Evolutionary conservation across 1,140 invertebrate genomes (phyloP), one percentile per base, ranked within the genome.

Genomic region (Agrypnia vestita): DNA sequence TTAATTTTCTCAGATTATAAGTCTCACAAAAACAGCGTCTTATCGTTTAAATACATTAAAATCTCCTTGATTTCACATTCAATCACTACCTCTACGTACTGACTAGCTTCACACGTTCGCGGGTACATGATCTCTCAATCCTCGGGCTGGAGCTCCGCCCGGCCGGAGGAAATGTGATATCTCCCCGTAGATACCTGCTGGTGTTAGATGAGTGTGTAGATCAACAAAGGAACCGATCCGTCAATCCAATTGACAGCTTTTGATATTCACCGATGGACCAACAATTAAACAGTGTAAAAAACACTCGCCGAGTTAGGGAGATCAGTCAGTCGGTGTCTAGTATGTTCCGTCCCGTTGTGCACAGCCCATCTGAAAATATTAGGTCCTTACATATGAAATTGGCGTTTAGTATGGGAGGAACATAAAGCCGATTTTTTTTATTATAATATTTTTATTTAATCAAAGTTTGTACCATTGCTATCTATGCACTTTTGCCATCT

Each of bases 261-360:
- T 83, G 82, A 83, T 83, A 83, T 83, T 83, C 79, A 83, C 82
- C 82, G 82, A 83, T 83, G 75, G 82, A 69, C 76, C 79, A 83
- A 83, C 82, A 83, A 83, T 83, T 83, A 83, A 83, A 83, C 82
- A 80, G 64, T 59, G 59, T 69, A 80, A 82, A 82, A 82, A 82
- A 69, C 46, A 76, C 75, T 78, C 76, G 59, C 55, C 17, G 56
- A 78, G 51, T 71, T 64, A 56, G 49, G 47, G 15, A 25, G 47
- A n/a, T 62, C 25, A 35, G 25, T 35, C 25, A 35, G 25, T 35
- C 59, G 55, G 64, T 43, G 44, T 64, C 64, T 53, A 67, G 46
- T 67, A 17, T 44, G 64, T 61, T 74, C 35, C 17, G 21, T 64
- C 12, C 19, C 25, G 25, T 67, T 35, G 6, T 35, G 25, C n/a